Conservation (phyloP, 2,113 vertebrate species). For the Pitta sordida region DNA sequence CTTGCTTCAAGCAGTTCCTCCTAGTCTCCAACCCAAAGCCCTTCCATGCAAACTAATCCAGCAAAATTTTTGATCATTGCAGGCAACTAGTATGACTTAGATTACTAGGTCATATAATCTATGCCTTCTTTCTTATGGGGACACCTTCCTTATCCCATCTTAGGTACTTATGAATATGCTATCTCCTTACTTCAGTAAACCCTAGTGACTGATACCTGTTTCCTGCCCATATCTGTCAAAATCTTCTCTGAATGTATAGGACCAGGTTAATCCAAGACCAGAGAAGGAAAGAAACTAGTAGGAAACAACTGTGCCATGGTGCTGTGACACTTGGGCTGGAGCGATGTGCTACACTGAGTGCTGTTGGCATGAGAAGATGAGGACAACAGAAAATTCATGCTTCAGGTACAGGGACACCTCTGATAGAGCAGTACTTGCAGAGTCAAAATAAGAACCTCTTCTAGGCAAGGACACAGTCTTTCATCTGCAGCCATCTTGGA, state of each 20-base stretch:
- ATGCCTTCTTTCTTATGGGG: not conserved
- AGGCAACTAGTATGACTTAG: not conserved
- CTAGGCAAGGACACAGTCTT: not conserved
- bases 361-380: not conserved
- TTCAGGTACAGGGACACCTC: not conserved
- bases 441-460: not conserved
- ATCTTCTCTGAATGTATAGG: not conserved
- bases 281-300: not conserved
- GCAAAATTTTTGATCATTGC: not conserved
- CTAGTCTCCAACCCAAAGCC: not conserved
- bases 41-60: not conserved
- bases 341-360: not conserved
- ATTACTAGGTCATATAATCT: not conserved
- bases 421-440: not conserved
- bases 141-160: not conserved
- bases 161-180: not conserved
- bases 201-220: not conserved
- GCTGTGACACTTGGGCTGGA: not conserved
- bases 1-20: not conserved
- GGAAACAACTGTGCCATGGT: not conserved
- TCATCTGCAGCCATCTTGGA: not conserved
- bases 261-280: not conserved
- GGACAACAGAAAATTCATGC: not conserved
- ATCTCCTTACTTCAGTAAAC: not conserved
- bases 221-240: not conserved